Evolutionary conservation across 2,113 vertebrate species (phyloP).

Genomic region (Canis aureus): DNA sequence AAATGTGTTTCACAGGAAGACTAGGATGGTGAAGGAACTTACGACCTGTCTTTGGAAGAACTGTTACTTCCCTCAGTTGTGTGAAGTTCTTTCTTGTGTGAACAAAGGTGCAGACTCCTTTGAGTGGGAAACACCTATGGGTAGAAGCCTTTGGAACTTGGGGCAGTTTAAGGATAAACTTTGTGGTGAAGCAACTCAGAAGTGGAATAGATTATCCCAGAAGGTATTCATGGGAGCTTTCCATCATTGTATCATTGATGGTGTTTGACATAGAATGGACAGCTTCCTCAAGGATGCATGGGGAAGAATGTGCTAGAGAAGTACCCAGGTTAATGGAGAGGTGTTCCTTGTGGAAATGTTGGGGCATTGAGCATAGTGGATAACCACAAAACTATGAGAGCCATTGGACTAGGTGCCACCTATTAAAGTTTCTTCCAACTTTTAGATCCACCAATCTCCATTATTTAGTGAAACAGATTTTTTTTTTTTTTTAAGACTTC

Average conservation of each 20-base stretch:
- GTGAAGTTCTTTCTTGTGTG: background rate
- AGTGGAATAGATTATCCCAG: background rate
- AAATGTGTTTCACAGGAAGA: conserved; percentile 12
- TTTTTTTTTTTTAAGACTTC: background rate
- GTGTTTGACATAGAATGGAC: background rate
- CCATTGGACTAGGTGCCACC: background rate
- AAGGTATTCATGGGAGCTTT: background rate
- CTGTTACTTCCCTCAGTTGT: background rate
- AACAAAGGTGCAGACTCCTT: background rate
- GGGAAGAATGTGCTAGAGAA: background rate
- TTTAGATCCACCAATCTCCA: background rate
- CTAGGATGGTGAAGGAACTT: background rate
- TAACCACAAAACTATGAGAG: background rate
- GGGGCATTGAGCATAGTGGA: background rate
- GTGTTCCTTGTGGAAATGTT: conserved; percentile 30
- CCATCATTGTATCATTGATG: background rate
- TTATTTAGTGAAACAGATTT: conserved; percentile 48
- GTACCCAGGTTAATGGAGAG: background rate
- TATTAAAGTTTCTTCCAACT: background rate
- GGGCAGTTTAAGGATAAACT: background rate
- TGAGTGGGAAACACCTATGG: background rate
- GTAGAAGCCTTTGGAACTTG: background rate
- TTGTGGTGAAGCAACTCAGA: background rate
- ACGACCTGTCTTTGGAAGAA: background rate
- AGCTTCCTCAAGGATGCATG: background rate